Evolutionary conservation across 1,140 invertebrate genomes (phyloP).

Genomic region (Periplaneta americana): DNA sequence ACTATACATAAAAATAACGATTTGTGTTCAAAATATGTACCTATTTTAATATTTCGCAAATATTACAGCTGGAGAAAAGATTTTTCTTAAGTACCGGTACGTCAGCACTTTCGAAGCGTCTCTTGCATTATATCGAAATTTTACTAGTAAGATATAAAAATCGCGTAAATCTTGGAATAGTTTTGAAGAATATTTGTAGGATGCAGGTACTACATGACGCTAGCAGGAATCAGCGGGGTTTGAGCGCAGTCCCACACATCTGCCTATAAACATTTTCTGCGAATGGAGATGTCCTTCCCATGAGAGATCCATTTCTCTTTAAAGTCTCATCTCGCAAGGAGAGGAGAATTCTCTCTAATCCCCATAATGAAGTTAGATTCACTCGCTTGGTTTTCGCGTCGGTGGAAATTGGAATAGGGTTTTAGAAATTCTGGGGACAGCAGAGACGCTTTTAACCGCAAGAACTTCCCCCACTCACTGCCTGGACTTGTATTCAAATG

Average conservation of each 20-base stretch:
- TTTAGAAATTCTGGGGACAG: background rate
- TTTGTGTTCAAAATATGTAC: too few species aligned
- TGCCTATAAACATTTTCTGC: background rate
- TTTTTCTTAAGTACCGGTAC: too few species aligned
- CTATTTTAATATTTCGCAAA: too few species aligned
- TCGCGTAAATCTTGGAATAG: background rate
- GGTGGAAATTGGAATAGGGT: background rate
- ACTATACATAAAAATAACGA: too few species aligned
- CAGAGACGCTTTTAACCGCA: background rate
- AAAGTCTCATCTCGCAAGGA: background rate
- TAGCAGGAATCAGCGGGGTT: background rate
- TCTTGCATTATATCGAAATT: too few species aligned
- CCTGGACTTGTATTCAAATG: background rate
- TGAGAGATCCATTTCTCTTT: background rate
- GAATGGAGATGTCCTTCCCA: background rate
- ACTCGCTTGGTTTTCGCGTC: background rate
- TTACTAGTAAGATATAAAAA: background rate
- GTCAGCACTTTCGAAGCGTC: too few species aligned
- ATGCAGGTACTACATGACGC: background rate
- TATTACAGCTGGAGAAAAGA: too few species aligned
- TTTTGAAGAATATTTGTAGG: background rate
- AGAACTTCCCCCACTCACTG: background rate
- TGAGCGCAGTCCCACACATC: background rate
- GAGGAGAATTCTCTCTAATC: background rate
- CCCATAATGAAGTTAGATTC: background rate